Evolutionary conservation across 2,113 vertebrate genomes (phyloP), one percentile per base, ranked within the genome.

Genomic region (Ictalurus punctatus): DNA sequence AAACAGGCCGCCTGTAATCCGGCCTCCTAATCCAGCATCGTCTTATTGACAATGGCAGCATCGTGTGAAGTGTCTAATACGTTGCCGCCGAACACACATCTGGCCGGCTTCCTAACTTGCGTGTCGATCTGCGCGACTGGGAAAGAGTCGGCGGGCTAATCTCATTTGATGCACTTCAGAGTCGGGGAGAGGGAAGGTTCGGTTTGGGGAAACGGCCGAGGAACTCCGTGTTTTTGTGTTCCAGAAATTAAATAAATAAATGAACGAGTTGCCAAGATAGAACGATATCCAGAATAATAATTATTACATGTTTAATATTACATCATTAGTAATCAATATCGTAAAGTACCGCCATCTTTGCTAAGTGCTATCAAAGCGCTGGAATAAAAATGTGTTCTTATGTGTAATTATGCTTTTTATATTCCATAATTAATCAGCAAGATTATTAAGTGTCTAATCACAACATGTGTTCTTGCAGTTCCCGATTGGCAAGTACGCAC

Each of bases 31-130:
- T 91, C 91, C 90, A 88, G 88, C 89, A 27, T 6, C 48, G 85
- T 79, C 88, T 88, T 91, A 89, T 85, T 88, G 86, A 90, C 89
- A 89, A 91, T 87, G 61, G 81, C 69, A 48, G 79, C 81, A 58
- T 88, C 90, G 87, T 91, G 90, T 86, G 86, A 89, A 88, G 91
- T 88, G 86, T 91, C 88, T 92, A 88, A 90, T 89, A 90, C 86
- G 82, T 85, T 67, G 89, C 86, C 87, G 80, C 80, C 30, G 86
- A 90, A 91, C 91, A 91, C 89, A 73, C 89, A 90, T 90, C 90
- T 92, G 89, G 90, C 91, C 85, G 86, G 83, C 83, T 91, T 92
- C 90, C 89, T 91, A 92, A 89, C 52, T 84, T 90, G 86, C 83
- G 85, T 90, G 89, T 90, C 90, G 85, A 90, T 90, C 89, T 89